Percentiles rank a stretch among this genome's conserved stretches.
Conservation (phyloP, 2,797 vertebrate genomes). For the Chaunax sp. region DNA sequence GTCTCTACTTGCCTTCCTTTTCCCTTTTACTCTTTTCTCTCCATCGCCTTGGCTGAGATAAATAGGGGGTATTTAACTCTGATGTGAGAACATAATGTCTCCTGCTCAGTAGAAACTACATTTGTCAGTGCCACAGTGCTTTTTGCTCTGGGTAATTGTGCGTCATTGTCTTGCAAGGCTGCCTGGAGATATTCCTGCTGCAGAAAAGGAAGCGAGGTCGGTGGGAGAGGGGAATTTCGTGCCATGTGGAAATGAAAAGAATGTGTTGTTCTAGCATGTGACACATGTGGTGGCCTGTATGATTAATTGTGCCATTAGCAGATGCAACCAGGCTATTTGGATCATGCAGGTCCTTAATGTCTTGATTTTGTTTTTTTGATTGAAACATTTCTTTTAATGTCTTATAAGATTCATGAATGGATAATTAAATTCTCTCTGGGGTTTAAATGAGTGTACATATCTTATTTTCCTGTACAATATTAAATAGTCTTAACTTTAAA, state of each 20-base stretch:
- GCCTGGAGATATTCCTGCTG: constrained; percentile 77
- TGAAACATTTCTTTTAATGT: constrained; percentile 17
- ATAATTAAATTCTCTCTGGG: background rate
- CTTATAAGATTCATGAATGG: background rate
- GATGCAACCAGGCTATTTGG: constrained; percentile 49
- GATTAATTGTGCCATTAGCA: constrained; percentile 76
- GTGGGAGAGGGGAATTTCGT: constrained; percentile 64
- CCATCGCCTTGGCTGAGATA: constrained; percentile 69
- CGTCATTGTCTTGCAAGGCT: constrained; percentile 76
- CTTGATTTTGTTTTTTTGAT: constrained; percentile 41
- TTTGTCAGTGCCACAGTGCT: constrained; percentile 84
- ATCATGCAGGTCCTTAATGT: constrained; percentile 28
- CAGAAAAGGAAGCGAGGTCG: constrained; percentile 61
- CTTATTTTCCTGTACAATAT: background rate
- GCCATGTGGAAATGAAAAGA: constrained; percentile 71
- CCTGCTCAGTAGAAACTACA: constrained; percentile 82
- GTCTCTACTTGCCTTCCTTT: constrained; percentile 43
- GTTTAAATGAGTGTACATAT: background rate
- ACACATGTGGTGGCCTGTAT: constrained; percentile 63
- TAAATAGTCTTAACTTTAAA: too few relatives aligned
- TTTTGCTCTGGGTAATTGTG: constrained; percentile 82
- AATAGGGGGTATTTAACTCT: constrained; percentile 84
- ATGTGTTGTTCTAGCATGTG: constrained; percentile 65
- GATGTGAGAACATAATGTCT: constrained; percentile 82
- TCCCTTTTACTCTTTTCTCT: constrained; percentile 43